Conservation (phyloP, 2,113 vertebrate species). For the Chroicocephalus ridibundus region DNA sequence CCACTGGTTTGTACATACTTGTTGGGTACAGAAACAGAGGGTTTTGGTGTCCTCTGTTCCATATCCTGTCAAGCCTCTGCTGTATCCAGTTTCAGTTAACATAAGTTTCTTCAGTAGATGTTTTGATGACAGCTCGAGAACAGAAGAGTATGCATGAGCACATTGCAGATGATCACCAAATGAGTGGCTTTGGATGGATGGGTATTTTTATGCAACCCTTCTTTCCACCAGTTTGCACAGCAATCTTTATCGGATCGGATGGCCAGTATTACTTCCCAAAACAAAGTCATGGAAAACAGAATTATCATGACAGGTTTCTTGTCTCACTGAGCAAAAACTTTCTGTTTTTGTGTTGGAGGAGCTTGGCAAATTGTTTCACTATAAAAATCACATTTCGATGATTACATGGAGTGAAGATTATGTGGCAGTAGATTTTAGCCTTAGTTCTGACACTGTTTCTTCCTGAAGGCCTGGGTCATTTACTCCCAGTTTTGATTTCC, state of each 20-base stretch:
- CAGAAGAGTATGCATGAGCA: background rate
- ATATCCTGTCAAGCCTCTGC: background rate
- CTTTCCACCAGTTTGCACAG: background rate
- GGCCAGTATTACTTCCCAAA: background rate
- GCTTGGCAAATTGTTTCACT: background rate
- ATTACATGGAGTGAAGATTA: background rate
- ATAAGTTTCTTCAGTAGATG: background rate
- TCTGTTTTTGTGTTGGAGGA: accelerated
- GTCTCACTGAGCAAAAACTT: background rate
- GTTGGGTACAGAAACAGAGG: background rate
- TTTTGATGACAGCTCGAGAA: background rate
- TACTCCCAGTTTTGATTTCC: background rate
- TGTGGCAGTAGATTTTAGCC: background rate
- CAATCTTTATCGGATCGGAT: background rate
- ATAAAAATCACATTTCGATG: background rate
- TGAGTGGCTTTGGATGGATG: background rate
- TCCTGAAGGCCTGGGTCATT: background rate
- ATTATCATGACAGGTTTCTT: background rate
- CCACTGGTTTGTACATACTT: background rate
- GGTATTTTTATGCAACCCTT: background rate
- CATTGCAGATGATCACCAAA: background rate
- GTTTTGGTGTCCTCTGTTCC: background rate
- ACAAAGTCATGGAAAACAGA: background rate
- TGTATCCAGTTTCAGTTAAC: background rate
- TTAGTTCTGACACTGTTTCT: background rate